Evolutionary conservation across 2,888 invertebrate species (phyloP), one percentile per base, ranked within the genome.

Genomic region (Hyles lineata): DNA sequence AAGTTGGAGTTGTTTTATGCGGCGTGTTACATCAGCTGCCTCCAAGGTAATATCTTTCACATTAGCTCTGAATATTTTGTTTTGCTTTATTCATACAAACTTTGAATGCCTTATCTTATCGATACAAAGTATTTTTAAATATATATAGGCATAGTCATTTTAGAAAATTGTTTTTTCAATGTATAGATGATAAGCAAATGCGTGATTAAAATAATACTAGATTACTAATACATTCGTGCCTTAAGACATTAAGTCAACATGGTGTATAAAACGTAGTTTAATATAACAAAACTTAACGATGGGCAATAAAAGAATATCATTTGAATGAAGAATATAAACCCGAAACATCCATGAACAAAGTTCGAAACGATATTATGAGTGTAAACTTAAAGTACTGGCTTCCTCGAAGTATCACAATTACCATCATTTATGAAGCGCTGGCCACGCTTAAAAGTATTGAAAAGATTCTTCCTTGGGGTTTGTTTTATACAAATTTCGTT

Each of bases 341-440:
- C 23, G 50, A 50, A 63, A 63, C 63, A 63, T 50, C 67, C 50
- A 67, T 50, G 67, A 67, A 50, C 67, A 67, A 67, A 67, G 67
- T 67, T 67, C 23, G 15, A 25, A 67, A 67, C 67, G 67, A 43
- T 67, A 67, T 67, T 67, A 50, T 50, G 67, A 67, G 50, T 67
- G 50, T 67, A 67, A 67, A 50, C 67, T 67, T 67, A 21, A 67
- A 67, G 67, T 50, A 67, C 67, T 67, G 50, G 67, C 67, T 67
- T 23, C 23, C 43, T 67, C 17, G 23, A 67, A 67, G 67, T 50
- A 67, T 67, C 67, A 67, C 67, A 67, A 67, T 67, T 67, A 67
- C 67, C 67, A 67, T 50, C 67, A 43, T 67, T 67, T 67, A 67
- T 67, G 50, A 67, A 23, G 50, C 67, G 43, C 43, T 43, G 67